Base-by-base conservation (phyloP, 2,888 invertebrate species). In the Trichogramma evanescens region DNA sequence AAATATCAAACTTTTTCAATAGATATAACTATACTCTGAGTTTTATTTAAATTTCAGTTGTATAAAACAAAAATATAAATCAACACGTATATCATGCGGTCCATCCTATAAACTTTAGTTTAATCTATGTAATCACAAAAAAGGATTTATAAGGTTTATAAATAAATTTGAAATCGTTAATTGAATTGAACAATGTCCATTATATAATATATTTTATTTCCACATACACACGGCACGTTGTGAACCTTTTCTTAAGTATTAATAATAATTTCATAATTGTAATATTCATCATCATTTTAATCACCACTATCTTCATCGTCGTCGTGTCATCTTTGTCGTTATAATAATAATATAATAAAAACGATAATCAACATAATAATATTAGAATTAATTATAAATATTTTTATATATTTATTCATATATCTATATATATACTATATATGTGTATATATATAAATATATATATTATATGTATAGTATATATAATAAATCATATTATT, bases 161-260 rank as follows among this genome's bases (percentile, higher is more conserved):
- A 26, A 26, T 26, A 26, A 26, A 26, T 26, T 1, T 26, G 26
- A 26, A 26, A 26, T 26, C 26, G 26, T 1, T 61, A 61, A 67
- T 83, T 84, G 85, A 84, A 86, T 87, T 89, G 87, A 88, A 89
- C 89, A 89, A 88, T 88, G 88, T 89, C 87, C 88, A 88, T 87
- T 88, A 88, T 87, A 87, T 88, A 88, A 87, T 86, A 87, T 82
- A 83, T 79, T 78, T 84, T 78, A 80, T 85, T 86, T 88, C 87
- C 89, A 89, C 88, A 89, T 88, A 89, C 88, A 88, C 88, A 88
- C 89, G 89, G 89, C 89, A 89, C 89, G 87, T 88, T 87, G 89
- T 89, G 89, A 89, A 89, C 88, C 88, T 88, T 87, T 86, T 87
- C 88, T 88, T 87, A 84, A 86, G 86, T 86, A 74, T 76, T 78